Evolutionary conservation across 1,140 invertebrate species (phyloP), one percentile per base, ranked within the genome.

Genomic region (Trachelipus rathkii): DNA sequence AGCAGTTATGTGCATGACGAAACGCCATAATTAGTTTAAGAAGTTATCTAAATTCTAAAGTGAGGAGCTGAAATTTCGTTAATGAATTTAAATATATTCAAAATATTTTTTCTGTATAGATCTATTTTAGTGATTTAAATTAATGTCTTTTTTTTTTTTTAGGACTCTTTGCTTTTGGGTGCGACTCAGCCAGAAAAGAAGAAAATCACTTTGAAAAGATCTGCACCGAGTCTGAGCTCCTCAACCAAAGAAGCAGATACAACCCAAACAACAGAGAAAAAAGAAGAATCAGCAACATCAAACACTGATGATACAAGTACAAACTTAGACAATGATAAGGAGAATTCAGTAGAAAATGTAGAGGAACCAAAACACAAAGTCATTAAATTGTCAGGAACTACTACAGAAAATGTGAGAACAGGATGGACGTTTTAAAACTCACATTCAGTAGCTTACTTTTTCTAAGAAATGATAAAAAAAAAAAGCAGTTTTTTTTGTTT

Each of bases 161-260:
- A 60, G 50, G 50, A 60, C 19, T 60, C 50, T 8, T 8, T 60
- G 11, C 50, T 60, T 60, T 15, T 60, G 19, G 19, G 11, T 60
- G 50, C 11, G 19, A 19, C 19, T 60, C 66, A 75, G 15, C 67
- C 74, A 0, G 74, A 75, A 43, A 75, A 75, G 74, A 75, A 75
- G 67, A 75, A 75, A 45, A 75, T 75, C 6, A 69, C 66, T 13
- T 67, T 75, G 10, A 75, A 75, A 66, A 24, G 74, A 15, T 69
- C 74, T n/a, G 43, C 43, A 9, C 67, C 74, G 0, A 11, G 66
- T 15, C 50, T 69, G n/a, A n/a, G 15, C 8, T 11, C n/a, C n/a
- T n/a, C 73, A 21, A 10, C 66, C 74, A 15, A 9, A 0, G 66
- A 15, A 0, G 74, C n/a, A 0, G 11, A 66, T 10, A 19, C 33